A percentile compares a stretch with the other conserved stretches of the same genome.
Evolutionary conservation across 92 coral and sea anemone species (phyloP).

Genomic region (Umimayanthus kanabou): DNA sequence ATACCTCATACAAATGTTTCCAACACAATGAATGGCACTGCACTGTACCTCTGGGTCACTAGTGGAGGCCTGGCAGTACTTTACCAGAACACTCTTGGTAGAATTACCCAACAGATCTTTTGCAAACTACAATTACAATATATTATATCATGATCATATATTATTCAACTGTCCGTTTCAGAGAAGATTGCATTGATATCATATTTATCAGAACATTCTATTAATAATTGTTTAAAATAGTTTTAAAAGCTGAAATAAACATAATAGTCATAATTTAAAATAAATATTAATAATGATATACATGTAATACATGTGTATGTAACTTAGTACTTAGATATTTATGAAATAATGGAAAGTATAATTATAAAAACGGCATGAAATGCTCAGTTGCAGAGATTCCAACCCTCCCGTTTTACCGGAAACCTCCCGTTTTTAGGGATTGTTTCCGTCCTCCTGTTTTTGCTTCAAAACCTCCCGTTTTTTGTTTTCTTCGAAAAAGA

Average conservation of each 20-base stretch:
- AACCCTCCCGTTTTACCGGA: too few relatives aligned
- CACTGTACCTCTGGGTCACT: conserved; percentile 73
- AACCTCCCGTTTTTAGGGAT: too few relatives aligned
- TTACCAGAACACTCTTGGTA: conserved; percentile 72
- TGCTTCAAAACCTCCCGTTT: too few relatives aligned
- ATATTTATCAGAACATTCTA: not conserved
- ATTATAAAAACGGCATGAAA: too few relatives aligned
- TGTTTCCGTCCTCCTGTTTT: too few relatives aligned
- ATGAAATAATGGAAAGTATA: too few relatives aligned
- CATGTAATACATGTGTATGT: too few relatives aligned
- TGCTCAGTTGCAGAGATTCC: too few relatives aligned
- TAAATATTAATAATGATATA: too few relatives aligned
- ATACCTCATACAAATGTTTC: conserved; percentile 78
- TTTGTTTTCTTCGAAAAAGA: too few relatives aligned
- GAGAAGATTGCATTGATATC: not conserved
- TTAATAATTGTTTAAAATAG: not conserved
- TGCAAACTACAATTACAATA: conserved; percentile 58
- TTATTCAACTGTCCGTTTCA: not conserved
- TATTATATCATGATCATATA: not conserved
- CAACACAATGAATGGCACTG: conserved; percentile 77
- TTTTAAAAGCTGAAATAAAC: not conserved
- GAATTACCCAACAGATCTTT: conserved; percentile 64
- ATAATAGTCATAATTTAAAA: too few relatives aligned
- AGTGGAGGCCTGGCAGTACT: conserved; percentile 45
- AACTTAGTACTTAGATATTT: too few relatives aligned